Conservation (phyloP, 1,140 invertebrate genomes). For the Camponotus pennsylvanicus region DNA sequence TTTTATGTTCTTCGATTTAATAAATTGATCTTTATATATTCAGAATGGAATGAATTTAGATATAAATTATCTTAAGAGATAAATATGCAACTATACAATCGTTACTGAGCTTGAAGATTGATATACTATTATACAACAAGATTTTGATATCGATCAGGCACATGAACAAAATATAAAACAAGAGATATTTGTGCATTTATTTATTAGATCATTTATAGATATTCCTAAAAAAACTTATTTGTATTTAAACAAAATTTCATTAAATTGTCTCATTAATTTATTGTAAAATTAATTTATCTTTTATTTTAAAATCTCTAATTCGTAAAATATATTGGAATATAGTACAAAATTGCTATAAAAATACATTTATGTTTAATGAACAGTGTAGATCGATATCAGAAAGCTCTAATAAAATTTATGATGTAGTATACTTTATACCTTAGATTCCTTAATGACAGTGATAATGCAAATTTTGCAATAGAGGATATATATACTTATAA, state of each 20-base stretch:
- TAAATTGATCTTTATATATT: conserved; percentile 1
- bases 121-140: conserved; percentile 38
- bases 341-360: background rate
- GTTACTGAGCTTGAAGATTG: conserved; percentile 64
- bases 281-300: background rate
- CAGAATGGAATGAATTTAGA: conserved; percentile 8
- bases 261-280: background rate
- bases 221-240: background rate
- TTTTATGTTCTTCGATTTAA: background rate
- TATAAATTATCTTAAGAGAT: conserved; percentile 6
- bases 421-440: background rate
- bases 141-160: background rate
- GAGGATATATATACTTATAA: background rate
- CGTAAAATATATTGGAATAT: background rate
- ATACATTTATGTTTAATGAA: background rate
- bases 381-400: background rate
- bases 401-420: conserved; percentile 9
- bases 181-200: background rate
- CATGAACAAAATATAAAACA: background rate
- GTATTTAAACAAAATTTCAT: background rate
- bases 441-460: conserved; percentile 4
- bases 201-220: background rate
- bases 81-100: conserved; percentile 64
- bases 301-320: background rate
- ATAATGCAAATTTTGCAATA: conserved; percentile 6